Evolutionary conservation across 1,140 invertebrate genomes (phyloP).

Genomic region (Octopus sinensis): DNA sequence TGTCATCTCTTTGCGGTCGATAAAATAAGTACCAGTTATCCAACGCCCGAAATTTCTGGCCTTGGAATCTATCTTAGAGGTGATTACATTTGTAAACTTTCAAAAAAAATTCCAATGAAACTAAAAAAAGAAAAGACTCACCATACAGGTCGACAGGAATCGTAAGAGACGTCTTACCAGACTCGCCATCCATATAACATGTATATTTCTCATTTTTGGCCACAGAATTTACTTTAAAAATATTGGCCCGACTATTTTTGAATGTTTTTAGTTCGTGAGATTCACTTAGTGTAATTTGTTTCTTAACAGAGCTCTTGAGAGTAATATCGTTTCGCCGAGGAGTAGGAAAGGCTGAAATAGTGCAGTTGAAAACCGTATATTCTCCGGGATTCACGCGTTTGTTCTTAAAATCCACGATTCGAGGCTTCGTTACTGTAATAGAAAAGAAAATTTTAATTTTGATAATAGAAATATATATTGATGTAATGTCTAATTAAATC

Average conservation of each 20-base stretch:
- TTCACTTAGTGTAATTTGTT: constrained; percentile 29
- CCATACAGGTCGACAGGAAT: constrained; percentile 37
- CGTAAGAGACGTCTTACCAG: constrained; percentile 36
- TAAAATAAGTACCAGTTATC: no score
- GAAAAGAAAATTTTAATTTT: neutral
- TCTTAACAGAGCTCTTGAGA: constrained; percentile 32
- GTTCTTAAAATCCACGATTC: constrained; percentile 41
- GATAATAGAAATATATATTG: no score
- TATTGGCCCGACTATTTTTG: constrained; percentile 38
- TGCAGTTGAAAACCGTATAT: constrained; percentile 46
- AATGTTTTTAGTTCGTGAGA: constrained; percentile 32
- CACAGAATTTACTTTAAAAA: constrained; percentile 39
- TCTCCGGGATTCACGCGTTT: constrained; percentile 44
- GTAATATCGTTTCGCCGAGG: constrained; percentile 39
- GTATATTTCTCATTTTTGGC: constrained; percentile 37
- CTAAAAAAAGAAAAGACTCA: constrained; percentile 21
- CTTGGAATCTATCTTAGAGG: no score
- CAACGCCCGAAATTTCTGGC: no score
- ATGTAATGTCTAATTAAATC: no score
- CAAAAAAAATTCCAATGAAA: no score
- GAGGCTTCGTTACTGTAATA: constrained; percentile 40
- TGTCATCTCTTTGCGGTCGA: no score
- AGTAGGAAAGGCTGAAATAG: constrained; percentile 43
- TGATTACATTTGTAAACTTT: no score
- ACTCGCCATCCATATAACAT: constrained; percentile 37